Conservation (phyloP, 2,113 vertebrate species). For the Halcyon senegalensis region DNA sequence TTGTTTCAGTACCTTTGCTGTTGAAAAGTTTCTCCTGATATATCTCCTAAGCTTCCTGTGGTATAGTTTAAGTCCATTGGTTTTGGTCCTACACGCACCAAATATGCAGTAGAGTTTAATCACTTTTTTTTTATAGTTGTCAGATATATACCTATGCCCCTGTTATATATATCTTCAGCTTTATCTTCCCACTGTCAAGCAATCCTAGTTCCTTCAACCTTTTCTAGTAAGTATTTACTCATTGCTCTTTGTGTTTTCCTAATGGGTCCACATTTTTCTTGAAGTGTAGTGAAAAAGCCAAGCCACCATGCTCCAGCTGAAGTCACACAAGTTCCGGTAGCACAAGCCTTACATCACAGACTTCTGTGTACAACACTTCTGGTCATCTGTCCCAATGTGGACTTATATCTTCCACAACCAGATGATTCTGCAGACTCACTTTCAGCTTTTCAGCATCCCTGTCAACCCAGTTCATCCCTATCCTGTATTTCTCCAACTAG, state of each 20-base stretch:
- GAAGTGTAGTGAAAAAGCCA: neutral
- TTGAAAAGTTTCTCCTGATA: neutral
- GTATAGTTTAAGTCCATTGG: neutral
- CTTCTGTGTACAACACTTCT: neutral
- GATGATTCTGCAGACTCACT: neutral
- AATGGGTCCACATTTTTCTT: neutral
- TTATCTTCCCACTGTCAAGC: neutral
- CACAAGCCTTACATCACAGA: neutral
- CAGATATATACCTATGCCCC: neutral
- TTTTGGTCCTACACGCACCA: neutral
- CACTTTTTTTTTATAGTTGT: neutral
- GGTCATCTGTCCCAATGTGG: neutral
- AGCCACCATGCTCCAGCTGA: neutral
- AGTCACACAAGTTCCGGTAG: neutral
- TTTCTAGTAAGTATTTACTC: neutral
- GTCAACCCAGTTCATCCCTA: neutral
- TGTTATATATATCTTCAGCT: neutral
- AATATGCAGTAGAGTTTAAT: neutral
- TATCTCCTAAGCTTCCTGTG: neutral
- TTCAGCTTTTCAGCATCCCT: neutral
- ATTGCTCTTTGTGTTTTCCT: neutral
- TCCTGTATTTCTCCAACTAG: neutral
- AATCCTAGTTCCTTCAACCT: neutral
- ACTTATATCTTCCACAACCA: neutral
- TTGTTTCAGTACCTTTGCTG: neutral